Conservation (phyloP, 2,797 vertebrate species). For the Setipinna tenuifilis region DNA sequence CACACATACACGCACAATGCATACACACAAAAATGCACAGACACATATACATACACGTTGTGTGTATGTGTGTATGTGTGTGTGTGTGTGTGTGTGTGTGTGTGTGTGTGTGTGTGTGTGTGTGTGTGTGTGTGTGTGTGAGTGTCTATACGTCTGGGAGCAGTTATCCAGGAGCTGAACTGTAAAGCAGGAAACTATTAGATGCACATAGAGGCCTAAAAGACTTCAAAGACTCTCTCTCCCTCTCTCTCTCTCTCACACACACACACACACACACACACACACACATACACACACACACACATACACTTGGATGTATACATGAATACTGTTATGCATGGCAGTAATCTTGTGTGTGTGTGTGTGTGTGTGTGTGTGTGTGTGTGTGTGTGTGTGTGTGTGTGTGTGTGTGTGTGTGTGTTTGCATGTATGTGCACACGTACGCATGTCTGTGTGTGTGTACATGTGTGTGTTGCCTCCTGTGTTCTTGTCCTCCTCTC, state of each 20-base stretch:
- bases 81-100: neutral
- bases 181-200: constrained; percentile 54
- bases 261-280: no score
- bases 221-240: constrained; percentile 27
- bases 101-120: no score
- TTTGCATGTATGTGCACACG: neutral
- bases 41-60: neutral
- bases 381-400: constrained; percentile 6
- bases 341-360: neutral
- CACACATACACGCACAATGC: neutral
- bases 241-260: neutral
- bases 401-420: constrained; percentile 11
- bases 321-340: no score
- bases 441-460: neutral
- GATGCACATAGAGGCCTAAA: constrained; percentile 48
- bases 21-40: neutral
- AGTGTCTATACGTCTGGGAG: constrained; percentile 24
- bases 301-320: no score
- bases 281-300: no score
- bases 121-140: no score
- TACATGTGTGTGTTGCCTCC: neutral
- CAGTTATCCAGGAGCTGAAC: constrained; percentile 51
- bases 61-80: no score
- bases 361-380: constrained; percentile 5
- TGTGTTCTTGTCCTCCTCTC: no score